Percentiles rank a stretch among this genome's conserved stretches.
Evolutionary conservation across 2,797 vertebrate species (phyloP).

Genomic region (Anas bahamensis): DNA sequence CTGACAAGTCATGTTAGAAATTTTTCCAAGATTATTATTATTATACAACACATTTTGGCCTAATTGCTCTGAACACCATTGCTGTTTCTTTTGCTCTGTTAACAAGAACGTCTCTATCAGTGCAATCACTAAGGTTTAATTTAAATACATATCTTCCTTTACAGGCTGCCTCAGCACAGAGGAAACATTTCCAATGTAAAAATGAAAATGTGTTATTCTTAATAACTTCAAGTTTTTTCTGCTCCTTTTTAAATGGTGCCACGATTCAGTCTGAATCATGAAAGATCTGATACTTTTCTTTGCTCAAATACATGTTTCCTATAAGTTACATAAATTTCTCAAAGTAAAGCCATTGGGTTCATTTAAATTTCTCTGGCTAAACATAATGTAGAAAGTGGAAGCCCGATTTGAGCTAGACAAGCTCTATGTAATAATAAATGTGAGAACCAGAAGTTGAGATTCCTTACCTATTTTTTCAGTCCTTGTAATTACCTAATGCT

Average conservation of each 20-base stretch:
- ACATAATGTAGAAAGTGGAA: not conserved
- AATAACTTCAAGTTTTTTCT: not conserved
- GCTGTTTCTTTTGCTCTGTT: not conserved
- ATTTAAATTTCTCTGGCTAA: not conserved
- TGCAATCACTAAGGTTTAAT: fast-evolving
- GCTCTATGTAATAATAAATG: not conserved
- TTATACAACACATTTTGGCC: not conserved
- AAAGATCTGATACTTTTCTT: not conserved
- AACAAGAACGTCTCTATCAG: not conserved
- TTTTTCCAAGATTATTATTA: not conserved
- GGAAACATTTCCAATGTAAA: not conserved
- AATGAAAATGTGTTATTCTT: not conserved
- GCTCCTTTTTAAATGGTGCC: not conserved
- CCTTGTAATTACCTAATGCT: not conserved
- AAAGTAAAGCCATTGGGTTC: not conserved
- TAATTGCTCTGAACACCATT: not conserved
- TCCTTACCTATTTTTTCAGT: not conserved
- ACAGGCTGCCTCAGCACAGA: not conserved
- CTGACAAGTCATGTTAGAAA: not conserved
- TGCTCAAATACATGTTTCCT: not conserved
- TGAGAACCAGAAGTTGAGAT: not conserved
- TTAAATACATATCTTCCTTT: not conserved
- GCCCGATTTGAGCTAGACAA: not conserved
- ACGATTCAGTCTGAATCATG: not conserved
- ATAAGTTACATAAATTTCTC: not conserved